Conservation (phyloP, 2,888 invertebrate species). For the Archips crataeganus region DNA sequence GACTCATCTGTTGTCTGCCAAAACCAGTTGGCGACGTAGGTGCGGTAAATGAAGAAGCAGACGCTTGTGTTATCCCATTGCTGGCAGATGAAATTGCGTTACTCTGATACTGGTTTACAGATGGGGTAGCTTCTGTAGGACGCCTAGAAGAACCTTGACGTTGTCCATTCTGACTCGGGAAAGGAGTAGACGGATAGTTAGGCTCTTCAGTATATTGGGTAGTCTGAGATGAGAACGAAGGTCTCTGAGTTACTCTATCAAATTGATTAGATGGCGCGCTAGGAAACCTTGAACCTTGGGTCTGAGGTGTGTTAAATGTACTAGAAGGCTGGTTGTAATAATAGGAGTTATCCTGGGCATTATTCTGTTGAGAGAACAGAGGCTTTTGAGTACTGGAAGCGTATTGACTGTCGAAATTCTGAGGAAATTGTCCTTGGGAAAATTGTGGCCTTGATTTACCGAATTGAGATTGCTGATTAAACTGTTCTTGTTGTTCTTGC, state of each 20-base stretch:
- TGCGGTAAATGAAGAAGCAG: constrained; percentile 62
- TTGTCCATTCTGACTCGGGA: constrained; percentile 36
- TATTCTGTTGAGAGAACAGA: constrained; percentile 53
- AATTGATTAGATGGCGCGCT: constrained; percentile 56
- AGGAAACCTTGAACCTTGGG: constrained; percentile 53
- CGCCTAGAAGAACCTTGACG: constrained; percentile 45
- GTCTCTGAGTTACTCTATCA: constrained; percentile 51
- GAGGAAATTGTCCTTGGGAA: constrained; percentile 43
- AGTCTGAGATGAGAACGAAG: constrained; percentile 43
- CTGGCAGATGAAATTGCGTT: constrained; percentile 31
- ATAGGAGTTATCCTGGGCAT: constrained; percentile 62
- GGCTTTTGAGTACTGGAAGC: constrained; percentile 53
- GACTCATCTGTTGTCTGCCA: constrained; percentile 36
- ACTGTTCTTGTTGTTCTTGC: constrained; percentile 28
- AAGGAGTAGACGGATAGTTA: constrained; percentile 45
- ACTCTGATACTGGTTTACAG: constrained; percentile 24
- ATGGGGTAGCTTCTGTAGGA: constrained; percentile 27
- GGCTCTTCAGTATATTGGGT: constrained; percentile 41
- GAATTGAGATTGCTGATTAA: constrained; percentile 41
- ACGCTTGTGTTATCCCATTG: constrained; percentile 66
- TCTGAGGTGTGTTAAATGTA: constrained; percentile 55
- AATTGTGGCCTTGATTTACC: constrained; percentile 36
- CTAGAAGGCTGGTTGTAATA: constrained; percentile 67
- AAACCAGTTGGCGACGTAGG: constrained; percentile 51
- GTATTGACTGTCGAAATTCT: constrained; percentile 48